Evolutionary conservation across 2,888 invertebrate species (phyloP), one percentile per base, ranked within the genome.

Genomic region (Nymphalis polychloros): DNA sequence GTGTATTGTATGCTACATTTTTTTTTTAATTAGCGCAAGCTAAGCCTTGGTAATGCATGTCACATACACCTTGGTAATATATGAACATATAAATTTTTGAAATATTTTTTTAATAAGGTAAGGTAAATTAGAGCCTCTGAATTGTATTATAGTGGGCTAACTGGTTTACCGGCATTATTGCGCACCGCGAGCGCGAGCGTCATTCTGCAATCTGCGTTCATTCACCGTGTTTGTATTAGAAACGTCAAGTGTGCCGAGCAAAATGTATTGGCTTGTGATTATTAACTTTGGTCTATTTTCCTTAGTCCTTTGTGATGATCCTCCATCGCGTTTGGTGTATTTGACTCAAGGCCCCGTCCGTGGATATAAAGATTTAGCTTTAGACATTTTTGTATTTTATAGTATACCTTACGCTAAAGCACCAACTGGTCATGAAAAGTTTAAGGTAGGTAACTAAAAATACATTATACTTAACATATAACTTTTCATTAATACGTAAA

Each of bases 331-430:
- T 23, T 6, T 81, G 2, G 78, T 82, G 10, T 59, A 72, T 16
- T 79, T 69, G 2, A 49, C 65, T 0, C 81, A 84, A 64, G 84
- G 85, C 0, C 78, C 81, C 0, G 80, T 85, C 13, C 74, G 76
- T 5, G 84, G 84, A 4, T 81, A 82, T 68, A 79, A 76, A 60
- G 78, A 79, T 7, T 73, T 77, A 1, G 70, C 67, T 13, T 70
- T 73, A 8, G 78, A 79, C 13, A 68, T 83, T 0, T 86, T 75
- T 60, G 68, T 72, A 1, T 88, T 85, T 66, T 79, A 81, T 59
- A 78, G 80, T 49, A 84, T 88, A 31, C 87, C 86, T 0, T 88
- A 87, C 52, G 88, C 88, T 1, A 84, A 79, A 16, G 82, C 80
- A 5, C 88, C 87, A 0, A 82, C 77, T 17, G 86, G 84, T 6